Evolutionary conservation across 2,797 vertebrate species (phyloP).

Genomic region (Pseudochromis fuscus): DNA sequence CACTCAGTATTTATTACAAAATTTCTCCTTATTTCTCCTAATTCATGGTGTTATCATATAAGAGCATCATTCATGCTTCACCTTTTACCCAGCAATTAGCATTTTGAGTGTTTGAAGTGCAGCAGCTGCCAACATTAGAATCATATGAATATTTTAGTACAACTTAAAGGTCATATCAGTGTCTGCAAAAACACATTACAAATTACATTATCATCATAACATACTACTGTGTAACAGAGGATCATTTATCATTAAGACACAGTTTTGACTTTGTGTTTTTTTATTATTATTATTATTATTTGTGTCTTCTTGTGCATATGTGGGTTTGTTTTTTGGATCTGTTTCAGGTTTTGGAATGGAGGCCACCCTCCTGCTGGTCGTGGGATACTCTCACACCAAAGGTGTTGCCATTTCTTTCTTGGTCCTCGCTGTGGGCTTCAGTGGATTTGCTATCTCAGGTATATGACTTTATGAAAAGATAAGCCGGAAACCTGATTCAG

Average conservation of each 20-base stretch:
- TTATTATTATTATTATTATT: background rate
- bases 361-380: conserved; percentile 92
- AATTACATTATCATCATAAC: too few species aligned
- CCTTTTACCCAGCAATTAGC: conserved; percentile 5
- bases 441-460: conserved; percentile 95
- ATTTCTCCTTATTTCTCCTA: background rate
- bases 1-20: background rate
- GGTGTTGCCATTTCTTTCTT: conserved; percentile 91
- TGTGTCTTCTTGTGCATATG: too few species aligned
- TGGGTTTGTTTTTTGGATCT: conserved; percentile 20
- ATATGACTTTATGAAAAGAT: conserved; percentile 30
- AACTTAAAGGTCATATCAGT: conserved; percentile 20
- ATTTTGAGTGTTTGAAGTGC: conserved; percentile 14
- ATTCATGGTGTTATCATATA: conserved; percentile 8
- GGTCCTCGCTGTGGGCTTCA: conserved; percentile 93
- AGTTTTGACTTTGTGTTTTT: background rate
- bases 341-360: conserved; percentile 92
- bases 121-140: conserved; percentile 21
- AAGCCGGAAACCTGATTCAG: too few species aligned
- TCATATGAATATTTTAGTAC: conserved; percentile 38
- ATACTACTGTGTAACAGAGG: too few species aligned
- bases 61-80: background rate
- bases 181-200: conserved; percentile 12
- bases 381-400: conserved; percentile 93
- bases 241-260: background rate